These are phyloP conservation scores for Bombus soroeensis DNA, from an alignment of 1,140 invertebrate genomes.

Conservation along the genomic window DNA sequence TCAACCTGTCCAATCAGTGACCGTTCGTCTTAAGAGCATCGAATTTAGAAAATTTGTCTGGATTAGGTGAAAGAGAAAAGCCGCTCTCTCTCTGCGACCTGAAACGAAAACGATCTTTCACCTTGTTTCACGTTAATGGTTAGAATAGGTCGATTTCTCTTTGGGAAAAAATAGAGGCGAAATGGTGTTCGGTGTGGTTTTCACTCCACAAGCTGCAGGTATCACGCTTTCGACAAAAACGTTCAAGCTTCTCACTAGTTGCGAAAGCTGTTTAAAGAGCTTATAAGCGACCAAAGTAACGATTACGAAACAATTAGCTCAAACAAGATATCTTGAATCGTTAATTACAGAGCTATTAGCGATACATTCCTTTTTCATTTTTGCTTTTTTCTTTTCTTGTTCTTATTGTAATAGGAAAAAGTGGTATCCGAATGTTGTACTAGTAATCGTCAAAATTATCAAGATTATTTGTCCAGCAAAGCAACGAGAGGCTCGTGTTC, in stretches of 20 bases:
- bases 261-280: slow-evolving; percentile 35
- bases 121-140: background rate
- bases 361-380: background rate
- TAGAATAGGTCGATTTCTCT: background rate
- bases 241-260: slow-evolving; percentile 31
- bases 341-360: background rate
- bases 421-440: background rate
- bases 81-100: slow-evolving; percentile 4
- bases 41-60: background rate
- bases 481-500: background rate
- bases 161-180: background rate
- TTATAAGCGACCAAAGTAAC: slow-evolving; percentile 36
- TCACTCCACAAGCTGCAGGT: slow-evolving; percentile 26
- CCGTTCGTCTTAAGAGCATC: background rate
- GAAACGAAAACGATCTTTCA: slow-evolving; percentile 24
- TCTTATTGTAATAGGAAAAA: background rate
- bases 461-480: background rate
- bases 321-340: background rate
- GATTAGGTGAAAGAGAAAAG: background rate
- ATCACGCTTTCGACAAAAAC: slow-evolving; percentile 26
- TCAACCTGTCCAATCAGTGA: background rate
- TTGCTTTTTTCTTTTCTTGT: background rate
- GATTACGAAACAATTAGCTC: slow-evolving; percentile 26
- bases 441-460: background rate
- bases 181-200: background rate